Evolutionary conservation across 23 tunicate species (phyloP), one percentile per base, ranked within the genome.

Genomic region (Corella eumyota): DNA sequence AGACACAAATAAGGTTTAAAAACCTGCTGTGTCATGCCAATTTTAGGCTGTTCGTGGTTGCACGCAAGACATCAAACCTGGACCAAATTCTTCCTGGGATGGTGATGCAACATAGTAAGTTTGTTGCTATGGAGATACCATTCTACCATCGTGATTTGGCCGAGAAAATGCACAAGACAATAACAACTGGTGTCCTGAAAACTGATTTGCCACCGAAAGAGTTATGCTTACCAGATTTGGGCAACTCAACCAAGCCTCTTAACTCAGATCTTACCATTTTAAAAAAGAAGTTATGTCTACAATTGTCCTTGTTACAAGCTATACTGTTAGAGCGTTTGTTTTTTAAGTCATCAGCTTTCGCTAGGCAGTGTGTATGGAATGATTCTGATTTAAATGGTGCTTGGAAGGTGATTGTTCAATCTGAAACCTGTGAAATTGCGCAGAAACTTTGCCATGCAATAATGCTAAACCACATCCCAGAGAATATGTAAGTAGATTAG

Each of bases 11-110:
- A n/a, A n/a, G n/a, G n/a, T n/a, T n/a, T n/a, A n/a, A n/a, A 21
- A 29, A 45, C 13, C 0, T 45, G 0, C 32, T 66, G 5, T 66
- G 71, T 32, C 66, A 76, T 48, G 50, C 44, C 32, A 25, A 69
- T 45, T 84, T 84, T 63, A 65, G 94, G 7, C 36, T 84, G 32
- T 84, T 83, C 83, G 33, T 84, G 73, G 54, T 84, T 28, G 33
- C 49, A 27, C 46, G 68, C 34, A 64, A 71, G 30, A 30, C 53
- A 7, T 32, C 21, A 19, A 23, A 38, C 27, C 6, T 20, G 15
- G 57, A 0, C 5, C 59, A 33, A 9, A 5, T 28, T 46, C 22
- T 80, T 1, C 90, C 90, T 30, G 26, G 34, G 31, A 45, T 71
- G 32, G 1, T 80, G 46, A 25, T 65, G 37, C 71, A 58, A 33